A percentile compares a stretch with the other conserved stretches of the same genome.
phyloP scores from a whole-genome alignment of 2,113 vertebrate species.

The Mobula hypostoma region DNA sequence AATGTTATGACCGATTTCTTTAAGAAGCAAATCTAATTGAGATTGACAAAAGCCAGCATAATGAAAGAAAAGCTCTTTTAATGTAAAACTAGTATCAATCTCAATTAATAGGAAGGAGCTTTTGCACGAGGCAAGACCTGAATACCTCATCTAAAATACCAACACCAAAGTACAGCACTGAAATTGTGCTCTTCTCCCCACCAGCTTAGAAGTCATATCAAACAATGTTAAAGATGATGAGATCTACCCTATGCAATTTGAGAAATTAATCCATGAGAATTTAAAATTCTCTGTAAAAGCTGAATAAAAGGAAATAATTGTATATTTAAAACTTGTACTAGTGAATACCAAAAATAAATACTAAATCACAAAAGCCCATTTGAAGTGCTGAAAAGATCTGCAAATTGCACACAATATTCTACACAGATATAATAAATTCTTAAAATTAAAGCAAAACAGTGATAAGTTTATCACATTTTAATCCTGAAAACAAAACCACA shows the following conservation, averaged over 20 bases:
- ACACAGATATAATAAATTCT: neutral
- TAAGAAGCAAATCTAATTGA: neutral
- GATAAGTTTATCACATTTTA: neutral
- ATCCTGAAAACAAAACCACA: neutral
- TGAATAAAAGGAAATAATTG: neutral
- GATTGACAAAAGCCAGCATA: neutral
- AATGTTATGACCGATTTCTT: neutral
- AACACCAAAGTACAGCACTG: neutral
- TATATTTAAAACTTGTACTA: neutral
- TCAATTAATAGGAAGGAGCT: neutral
- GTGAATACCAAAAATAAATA: too few species aligned
- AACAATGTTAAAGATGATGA: neutral
- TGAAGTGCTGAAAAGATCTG: neutral
- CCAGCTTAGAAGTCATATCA: neutral
- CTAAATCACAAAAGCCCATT: too few species aligned
- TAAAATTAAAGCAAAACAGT: neutral
- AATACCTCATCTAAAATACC: neutral
- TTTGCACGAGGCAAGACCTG: neutral
- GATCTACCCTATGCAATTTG: neutral
- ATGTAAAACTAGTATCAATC: too few species aligned
- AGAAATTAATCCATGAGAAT: neutral
- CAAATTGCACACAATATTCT: neutral
- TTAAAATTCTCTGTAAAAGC: neutral
- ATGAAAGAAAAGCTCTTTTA: neutral
- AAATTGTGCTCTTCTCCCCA: neutral